phyloP scores from a whole-genome alignment of 1,140 invertebrate genomes.

The Dreissena polymorpha region DNA sequence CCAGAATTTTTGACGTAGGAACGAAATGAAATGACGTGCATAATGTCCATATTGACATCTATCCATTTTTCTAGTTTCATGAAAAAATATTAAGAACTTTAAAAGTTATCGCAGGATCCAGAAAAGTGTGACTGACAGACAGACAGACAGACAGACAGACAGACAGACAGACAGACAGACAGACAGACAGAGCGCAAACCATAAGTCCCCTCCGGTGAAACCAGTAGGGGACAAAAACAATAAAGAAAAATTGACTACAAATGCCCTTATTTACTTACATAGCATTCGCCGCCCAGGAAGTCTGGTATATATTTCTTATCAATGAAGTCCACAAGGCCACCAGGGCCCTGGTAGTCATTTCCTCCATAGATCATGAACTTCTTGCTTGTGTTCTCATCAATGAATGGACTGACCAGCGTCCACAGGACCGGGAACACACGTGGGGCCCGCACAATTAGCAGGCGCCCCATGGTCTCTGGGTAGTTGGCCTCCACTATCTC shows the following conservation, averaged over 20 bases:
- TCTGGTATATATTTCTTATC: constrained; percentile 93
- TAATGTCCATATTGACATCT: no score
- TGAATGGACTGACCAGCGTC: constrained; percentile 98
- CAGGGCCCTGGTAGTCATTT: constrained; percentile 89
- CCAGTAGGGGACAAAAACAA: no score
- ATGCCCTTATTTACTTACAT: constrained; percentile 83
- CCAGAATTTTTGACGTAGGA: no score
- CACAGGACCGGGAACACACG: constrained; percentile 98
- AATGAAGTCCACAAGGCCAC: constrained; percentile 93
- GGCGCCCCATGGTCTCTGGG: constrained; percentile 94
- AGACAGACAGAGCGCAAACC: no score
- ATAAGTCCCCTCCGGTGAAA: no score
- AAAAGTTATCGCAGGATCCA: no score
- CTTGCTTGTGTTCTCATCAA: constrained; percentile 96
- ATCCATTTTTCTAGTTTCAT: no score
- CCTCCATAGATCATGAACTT: constrained; percentile 97
- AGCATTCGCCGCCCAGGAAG: constrained; percentile 93
- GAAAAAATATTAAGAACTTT: no score
- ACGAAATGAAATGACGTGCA: no score
- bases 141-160: no score
- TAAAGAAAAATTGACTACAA: neutral
- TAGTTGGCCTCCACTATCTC: constrained; percentile 98
- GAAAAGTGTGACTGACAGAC: no score
- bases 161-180: no score
- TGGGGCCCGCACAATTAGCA: constrained; percentile 76